Conservation (phyloP, 1,140 invertebrate genomes). For the Danaus plexippus region DNA sequence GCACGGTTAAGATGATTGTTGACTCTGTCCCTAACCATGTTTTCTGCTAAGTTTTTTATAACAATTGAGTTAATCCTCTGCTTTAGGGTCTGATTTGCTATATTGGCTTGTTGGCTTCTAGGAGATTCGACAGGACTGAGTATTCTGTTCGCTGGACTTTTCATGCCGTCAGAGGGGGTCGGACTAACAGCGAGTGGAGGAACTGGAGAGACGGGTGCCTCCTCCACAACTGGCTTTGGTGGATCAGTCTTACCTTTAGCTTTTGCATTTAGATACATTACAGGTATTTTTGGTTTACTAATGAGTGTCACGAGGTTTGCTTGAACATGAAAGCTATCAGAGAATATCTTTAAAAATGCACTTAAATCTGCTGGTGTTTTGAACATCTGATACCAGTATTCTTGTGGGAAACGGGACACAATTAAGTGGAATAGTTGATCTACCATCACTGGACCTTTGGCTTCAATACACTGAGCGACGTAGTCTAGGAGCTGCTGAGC, state of each 20-base stretch:
- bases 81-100: slow-evolving; percentile 82
- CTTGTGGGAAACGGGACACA: slow-evolving; percentile 82
- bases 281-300: slow-evolving; percentile 78
- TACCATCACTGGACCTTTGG: slow-evolving; percentile 84
- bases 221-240: slow-evolving; percentile 58
- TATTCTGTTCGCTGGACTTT: slow-evolving; percentile 61
- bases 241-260: slow-evolving; percentile 62
- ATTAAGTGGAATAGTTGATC: slow-evolving; percentile 89
- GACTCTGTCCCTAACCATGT: slow-evolving; percentile 86
- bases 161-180: slow-evolving; percentile 58
- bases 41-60: slow-evolving; percentile 91
- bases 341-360: slow-evolving; percentile 91
- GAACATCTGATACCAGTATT: slow-evolving; percentile 86
- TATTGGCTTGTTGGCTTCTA: slow-evolving; percentile 62
- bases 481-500: slow-evolving; percentile 85
- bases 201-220: slow-evolving; percentile 48
- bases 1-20: slow-evolving; percentile 62
- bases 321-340: slow-evolving; percentile 91
- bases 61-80: slow-evolving; percentile 90
- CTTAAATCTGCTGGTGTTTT: slow-evolving; percentile 88
- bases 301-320: slow-evolving; percentile 88
- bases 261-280: slow-evolving; percentile 70
- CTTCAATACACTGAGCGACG: slow-evolving; percentile 82
- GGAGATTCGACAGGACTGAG: slow-evolving; percentile 63
- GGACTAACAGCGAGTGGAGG: slow-evolving; percentile 56